Percentiles rank a stretch among this genome's conserved stretches.
These are phyloP conservation scores for Drosophila quinaria DNA, from an alignment of 2,888 invertebrate species.

Conservation along the genomic window DNA sequence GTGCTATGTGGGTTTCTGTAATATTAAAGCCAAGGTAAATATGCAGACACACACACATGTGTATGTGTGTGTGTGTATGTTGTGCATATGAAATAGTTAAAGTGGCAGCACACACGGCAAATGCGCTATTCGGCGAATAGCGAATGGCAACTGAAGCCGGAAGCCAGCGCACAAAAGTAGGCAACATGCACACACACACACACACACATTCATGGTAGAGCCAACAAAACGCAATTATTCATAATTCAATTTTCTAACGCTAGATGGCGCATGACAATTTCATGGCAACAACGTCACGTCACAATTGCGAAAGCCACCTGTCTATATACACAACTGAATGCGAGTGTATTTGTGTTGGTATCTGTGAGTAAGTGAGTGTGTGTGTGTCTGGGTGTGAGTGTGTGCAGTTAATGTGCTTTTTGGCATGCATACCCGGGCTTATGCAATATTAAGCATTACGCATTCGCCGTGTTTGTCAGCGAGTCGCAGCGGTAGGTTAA, in stretches of 20 bases:
- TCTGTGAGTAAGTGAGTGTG: conserved; percentile 6
- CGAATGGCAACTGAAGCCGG: conserved; percentile 18
- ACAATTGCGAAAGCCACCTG: conserved; percentile 44
- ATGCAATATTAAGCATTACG: conserved; percentile 77
- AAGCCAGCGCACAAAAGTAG: conserved; percentile 56
- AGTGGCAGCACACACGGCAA: conserved; percentile 31
- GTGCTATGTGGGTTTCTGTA: conserved; percentile 50
- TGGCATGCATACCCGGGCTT: conserved; percentile 71
- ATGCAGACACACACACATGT: conserved; percentile 14
- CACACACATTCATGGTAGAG: not conserved
- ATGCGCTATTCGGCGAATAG: conserved; percentile 10
- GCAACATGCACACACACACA: conserved; percentile 30
- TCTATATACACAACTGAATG: conserved; percentile 6
- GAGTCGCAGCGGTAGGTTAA: conserved; percentile 56
- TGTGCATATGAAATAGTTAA: conserved; percentile 33
- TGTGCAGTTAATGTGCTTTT: conserved; percentile 72
- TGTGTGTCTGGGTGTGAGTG: conserved; percentile 22
- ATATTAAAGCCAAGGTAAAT: conserved; percentile 52
- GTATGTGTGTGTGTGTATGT: conserved; percentile 15
- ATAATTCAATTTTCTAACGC: conserved; percentile 76
- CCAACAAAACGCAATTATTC: conserved; percentile 74
- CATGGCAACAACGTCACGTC: conserved; percentile 49
- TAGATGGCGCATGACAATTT: conserved; percentile 74
- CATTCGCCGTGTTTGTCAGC: conserved; percentile 64
- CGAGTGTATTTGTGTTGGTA: conserved; percentile 7